Percentiles rank a stretch among this genome's conserved stretches.
Conservation (phyloP, 2,113 vertebrate species). For the Pseudopipra pipra region DNA sequence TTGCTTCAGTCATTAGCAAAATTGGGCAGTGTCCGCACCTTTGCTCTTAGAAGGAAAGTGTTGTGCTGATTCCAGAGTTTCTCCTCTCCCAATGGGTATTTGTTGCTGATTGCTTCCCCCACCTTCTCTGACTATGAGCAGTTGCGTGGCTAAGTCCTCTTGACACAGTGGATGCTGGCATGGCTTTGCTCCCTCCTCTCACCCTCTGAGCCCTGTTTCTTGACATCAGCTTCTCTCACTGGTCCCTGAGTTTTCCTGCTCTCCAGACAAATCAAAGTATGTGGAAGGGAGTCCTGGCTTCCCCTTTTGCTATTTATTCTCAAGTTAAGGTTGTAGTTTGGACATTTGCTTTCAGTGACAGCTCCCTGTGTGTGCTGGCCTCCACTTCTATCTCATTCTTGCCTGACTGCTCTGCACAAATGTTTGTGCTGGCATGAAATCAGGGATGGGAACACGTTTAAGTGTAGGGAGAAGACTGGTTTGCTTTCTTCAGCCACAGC, state of each 20-base stretch:
- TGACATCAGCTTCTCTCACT: not conserved
- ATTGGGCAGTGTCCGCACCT: accelerated
- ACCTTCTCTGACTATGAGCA: not conserved
- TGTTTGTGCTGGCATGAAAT: not conserved
- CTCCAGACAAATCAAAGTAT: not conserved
- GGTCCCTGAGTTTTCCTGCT: not conserved
- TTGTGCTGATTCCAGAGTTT: not conserved
- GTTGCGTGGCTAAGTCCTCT: not conserved
- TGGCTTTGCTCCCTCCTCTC: not conserved
- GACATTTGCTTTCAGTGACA: not conserved
- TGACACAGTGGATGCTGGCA: not conserved
- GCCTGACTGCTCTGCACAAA: not conserved
- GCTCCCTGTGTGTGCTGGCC: not conserved
- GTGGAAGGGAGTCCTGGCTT: not conserved
- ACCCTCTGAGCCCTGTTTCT: not conserved
- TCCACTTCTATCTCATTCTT: not conserved
- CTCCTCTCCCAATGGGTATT: not conserved
- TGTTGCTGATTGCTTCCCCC: not conserved
- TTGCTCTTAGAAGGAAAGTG: not conserved
- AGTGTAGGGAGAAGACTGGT: not conserved
- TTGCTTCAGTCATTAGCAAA: not conserved
- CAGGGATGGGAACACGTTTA: not conserved
- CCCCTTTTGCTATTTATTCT: slow-evolving; percentile 2
- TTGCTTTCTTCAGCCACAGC: not conserved
- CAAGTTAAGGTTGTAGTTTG: not conserved